Evolutionary conservation across 1,140 invertebrate genomes (phyloP).

Genomic region (Nasonia giraulti): DNA sequence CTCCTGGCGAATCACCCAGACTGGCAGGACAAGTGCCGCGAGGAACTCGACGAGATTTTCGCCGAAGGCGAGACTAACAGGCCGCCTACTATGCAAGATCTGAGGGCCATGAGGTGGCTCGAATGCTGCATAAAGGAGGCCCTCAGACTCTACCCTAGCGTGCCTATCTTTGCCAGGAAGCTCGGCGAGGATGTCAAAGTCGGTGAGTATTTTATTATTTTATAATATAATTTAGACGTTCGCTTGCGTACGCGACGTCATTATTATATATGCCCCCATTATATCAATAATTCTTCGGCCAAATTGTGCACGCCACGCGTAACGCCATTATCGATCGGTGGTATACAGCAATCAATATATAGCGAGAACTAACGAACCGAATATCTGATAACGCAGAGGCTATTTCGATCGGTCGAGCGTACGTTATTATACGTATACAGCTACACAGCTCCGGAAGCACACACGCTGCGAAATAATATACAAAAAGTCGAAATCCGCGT

Average conservation of each 20-base stretch:
- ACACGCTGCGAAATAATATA: no score
- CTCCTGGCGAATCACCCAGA: constrained; percentile 77
- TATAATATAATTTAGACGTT: no score
- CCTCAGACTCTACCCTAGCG: constrained; percentile 80
- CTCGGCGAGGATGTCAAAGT: constrained; percentile 76
- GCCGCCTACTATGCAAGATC: constrained; percentile 75
- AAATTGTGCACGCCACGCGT: no score
- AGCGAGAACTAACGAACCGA: no score
- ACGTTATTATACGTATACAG: no score
- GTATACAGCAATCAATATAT: no score
- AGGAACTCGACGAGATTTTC: constrained; percentile 79
- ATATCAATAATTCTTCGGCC: no score
- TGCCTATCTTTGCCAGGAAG: constrained; percentile 79
- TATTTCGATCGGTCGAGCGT: no score
- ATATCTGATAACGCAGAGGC: not conserved
- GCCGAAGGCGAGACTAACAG: constrained; percentile 62
- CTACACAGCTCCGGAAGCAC: no score
- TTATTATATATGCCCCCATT: no score
- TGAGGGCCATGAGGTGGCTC: constrained; percentile 78
- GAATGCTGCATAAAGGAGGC: constrained; percentile 83
- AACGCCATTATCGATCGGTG: no score
- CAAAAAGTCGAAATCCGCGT: not conserved
- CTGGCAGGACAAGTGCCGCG: constrained; percentile 77
- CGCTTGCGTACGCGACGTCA: no score
- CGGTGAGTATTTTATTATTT: constrained; percentile 61